These are phyloP conservation scores for Platycheirus albimanus DNA, from an alignment of 2,888 invertebrate species.

Conservation along the genomic window DNA sequence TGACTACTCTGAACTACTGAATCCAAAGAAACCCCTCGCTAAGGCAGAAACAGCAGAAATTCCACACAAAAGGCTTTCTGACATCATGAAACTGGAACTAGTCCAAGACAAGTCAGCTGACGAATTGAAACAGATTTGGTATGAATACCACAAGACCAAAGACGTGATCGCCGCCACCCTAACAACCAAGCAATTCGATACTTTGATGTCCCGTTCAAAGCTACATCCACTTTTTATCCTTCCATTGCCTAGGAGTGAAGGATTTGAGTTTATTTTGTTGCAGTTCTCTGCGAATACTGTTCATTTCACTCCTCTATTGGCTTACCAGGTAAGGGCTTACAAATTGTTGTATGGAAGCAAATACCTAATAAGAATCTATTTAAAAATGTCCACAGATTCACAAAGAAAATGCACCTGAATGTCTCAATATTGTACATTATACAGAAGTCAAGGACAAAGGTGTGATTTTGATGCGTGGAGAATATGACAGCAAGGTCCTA, in stretches of 20 bases:
- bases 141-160: conserved; percentile 90
- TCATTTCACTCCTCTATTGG: conserved; percentile 93
- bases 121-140: conserved; percentile 91
- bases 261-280: conserved; percentile 93
- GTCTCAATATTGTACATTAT: conserved; percentile 91
- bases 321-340: conserved; percentile 89
- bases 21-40: conserved; percentile 85
- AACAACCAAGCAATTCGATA: conserved; percentile 85
- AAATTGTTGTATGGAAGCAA: too few species aligned
- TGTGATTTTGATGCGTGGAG: conserved; percentile 92
- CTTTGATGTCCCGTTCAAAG: conserved; percentile 85
- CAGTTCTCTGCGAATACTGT: conserved; percentile 89
- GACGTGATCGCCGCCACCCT: conserved; percentile 90
- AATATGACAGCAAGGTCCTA: conserved; percentile 91
- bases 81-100: conserved; percentile 91
- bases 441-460: conserved; percentile 89
- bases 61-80: conserved; percentile 85
- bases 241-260: conserved; percentile 91
- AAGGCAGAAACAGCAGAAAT: conserved; percentile 78
- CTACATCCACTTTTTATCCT: conserved; percentile 89
- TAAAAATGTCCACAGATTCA: conserved; percentile 86
- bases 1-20: conserved; percentile 86
- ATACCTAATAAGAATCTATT: too few species aligned
- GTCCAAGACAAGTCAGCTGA: conserved; percentile 87
- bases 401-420: conserved; percentile 94